Conservation (phyloP, 92 coral and sea anemone genomes). For the Heteractis magnifica region DNA sequence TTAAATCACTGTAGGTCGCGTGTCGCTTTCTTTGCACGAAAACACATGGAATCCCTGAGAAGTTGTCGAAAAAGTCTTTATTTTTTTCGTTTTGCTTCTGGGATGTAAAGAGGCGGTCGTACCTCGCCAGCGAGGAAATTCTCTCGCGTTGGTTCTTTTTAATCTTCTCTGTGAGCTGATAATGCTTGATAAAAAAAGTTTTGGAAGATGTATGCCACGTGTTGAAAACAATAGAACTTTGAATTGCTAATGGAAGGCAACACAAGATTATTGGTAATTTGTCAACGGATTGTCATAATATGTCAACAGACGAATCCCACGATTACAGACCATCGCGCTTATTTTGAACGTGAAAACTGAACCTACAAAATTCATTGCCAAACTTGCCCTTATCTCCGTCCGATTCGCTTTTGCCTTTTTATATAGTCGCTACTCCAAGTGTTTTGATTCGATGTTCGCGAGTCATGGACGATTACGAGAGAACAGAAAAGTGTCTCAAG, state of each 20-base stretch:
- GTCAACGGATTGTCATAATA: conserved; percentile 92
- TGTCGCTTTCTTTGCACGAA: conserved; percentile 58
- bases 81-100: neutral
- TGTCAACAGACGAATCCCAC: conserved; percentile 69
- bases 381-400: neutral
- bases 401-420: neutral
- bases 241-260: conserved; percentile 81
- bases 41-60: conserved; percentile 38
- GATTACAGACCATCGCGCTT: conserved; percentile 35
- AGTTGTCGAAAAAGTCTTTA: conserved; percentile 14
- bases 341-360: conserved; percentile 54
- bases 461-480: neutral
- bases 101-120: neutral
- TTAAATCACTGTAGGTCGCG: conserved; percentile 60
- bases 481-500: conserved; percentile 26
- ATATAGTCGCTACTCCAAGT: neutral
- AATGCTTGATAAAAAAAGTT: conserved; percentile 48
- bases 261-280: conserved; percentile 69
- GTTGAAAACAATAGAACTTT: conserved; percentile 79
- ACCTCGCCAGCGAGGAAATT: conserved; percentile 1
- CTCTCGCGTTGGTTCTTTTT: neutral
- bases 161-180: conserved; percentile 16
- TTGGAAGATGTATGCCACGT: conserved; percentile 94
- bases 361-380: conserved; percentile 17
- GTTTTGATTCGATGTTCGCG: neutral